Evolutionary conservation across 2,888 invertebrate species (phyloP), one percentile per base, ranked within the genome.

Genomic region (Agrenia bidenticulata): DNA sequence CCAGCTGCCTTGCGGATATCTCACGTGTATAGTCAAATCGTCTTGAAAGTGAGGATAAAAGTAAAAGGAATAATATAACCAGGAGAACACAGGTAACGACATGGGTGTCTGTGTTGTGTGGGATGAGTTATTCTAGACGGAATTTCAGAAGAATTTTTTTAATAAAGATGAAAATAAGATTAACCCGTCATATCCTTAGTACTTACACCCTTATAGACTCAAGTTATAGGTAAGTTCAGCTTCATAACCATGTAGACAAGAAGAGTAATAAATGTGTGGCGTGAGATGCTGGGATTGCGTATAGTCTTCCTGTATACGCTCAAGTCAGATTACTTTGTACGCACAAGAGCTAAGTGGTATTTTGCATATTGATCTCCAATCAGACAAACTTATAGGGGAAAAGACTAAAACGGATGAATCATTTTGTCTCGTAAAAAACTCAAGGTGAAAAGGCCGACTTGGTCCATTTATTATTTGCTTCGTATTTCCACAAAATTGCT

Each of bases 341-440:
- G 32, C 11, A 5, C 45, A 45, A 45, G 15, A 15, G 5, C 45
- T 45, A 45, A 45, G 19, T 45, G 45, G 45, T 15, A 45, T 15
- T 45, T 45, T 45, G 45, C 45, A 45, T 45, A 45, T 45, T 45
- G 45, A 45, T 45, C 45, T 19, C 15, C 19, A 45, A 45, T 45
- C 45, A 45, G 5, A 45, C 9, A n/a, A 45, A 45, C 45, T 17
- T 4, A 5, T 45, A 15, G 4, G n/a, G 15, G 45, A 15, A 15
- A 32, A 32, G 32, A 32, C 32, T 32, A 32, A 32, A 32, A 11
- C 4, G 32, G 32, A 32, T 17, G 45, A 45, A 45, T 45, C n/a
- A 45, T 45, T n/a, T n/a, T 45, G n/a, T 45, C n/a, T 45, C 45
- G 45, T 45, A 45, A 45, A 45, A 45, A 45, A 45, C 32, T 45